Conservation (phyloP, 1,140 invertebrate genomes). For the Drosophila insularis region DNA sequence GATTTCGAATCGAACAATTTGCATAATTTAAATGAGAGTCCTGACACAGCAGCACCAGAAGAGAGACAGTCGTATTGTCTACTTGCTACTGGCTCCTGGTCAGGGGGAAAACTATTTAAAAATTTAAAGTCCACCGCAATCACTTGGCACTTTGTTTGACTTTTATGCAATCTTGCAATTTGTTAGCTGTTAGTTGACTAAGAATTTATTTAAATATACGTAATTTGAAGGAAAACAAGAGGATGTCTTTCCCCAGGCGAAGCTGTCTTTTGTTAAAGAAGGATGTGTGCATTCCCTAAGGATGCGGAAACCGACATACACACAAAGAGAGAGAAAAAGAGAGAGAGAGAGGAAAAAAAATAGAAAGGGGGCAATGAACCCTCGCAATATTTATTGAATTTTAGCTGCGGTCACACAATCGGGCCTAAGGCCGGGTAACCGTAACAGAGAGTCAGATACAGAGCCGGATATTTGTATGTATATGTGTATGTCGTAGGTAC, state of each 20-base stretch:
- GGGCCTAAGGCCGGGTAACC: constrained; percentile 33
- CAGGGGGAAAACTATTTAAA: constrained; percentile 46
- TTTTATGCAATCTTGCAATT: constrained; percentile 59
- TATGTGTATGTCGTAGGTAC: too few species aligned
- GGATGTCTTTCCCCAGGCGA: constrained; percentile 35
- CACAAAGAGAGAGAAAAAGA: neutral
- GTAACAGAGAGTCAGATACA: constrained; percentile 10
- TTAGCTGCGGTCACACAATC: constrained; percentile 41
- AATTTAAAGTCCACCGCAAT: constrained; percentile 45
- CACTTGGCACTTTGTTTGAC: constrained; percentile 37
- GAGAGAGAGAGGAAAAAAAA: neutral
- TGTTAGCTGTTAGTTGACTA: constrained; percentile 40
- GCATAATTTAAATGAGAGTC: constrained; percentile 74
- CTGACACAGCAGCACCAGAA: constrained; percentile 48
- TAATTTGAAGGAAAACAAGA: constrained; percentile 56
- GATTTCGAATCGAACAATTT: constrained; percentile 79
- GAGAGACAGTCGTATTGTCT: constrained; percentile 13
- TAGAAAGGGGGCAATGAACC: neutral
- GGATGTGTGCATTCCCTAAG: constrained; percentile 26
- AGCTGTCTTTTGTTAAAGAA: constrained; percentile 28
- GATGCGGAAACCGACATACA: constrained; percentile 17
- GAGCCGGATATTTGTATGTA: neutral
- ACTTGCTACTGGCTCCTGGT: neutral
- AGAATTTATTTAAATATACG: constrained; percentile 47
- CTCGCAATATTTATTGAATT: constrained; percentile 72